phyloP scores from a whole-genome alignment of 2,113 vertebrate species.

The Marcusenius ussheri region DNA sequence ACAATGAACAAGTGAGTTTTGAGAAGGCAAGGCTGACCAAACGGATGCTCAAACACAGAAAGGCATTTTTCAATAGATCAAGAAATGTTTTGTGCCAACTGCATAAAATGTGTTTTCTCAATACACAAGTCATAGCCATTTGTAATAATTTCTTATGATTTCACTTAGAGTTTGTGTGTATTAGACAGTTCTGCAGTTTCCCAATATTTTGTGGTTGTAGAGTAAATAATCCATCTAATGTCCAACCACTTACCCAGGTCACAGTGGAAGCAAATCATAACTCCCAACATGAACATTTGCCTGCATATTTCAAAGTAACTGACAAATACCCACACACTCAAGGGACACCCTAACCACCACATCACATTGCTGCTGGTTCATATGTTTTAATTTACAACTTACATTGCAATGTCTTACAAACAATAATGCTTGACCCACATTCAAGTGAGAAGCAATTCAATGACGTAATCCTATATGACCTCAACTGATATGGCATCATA shows the following conservation, averaged over 20 bases:
- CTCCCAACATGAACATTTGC: not conserved
- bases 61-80: not conserved
- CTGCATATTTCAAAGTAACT: not conserved
- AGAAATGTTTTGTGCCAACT: not conserved
- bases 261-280: not conserved
- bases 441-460: not conserved
- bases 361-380: constrained; percentile 48
- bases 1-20: not conserved
- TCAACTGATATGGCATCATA: not conserved
- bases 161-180: not conserved
- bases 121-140: not conserved
- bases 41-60: not conserved
- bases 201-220: not conserved
- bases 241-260: not conserved
- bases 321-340: not conserved
- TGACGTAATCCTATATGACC: not conserved
- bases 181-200: not conserved
- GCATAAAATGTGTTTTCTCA: not conserved
- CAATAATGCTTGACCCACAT: constrained; percentile 48
- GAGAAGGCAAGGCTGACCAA: not conserved
- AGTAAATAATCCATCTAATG: not conserved
- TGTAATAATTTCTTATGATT: not conserved
- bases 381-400: not conserved
- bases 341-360: constrained; percentile 23
- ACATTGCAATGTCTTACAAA: not conserved